Evolutionary conservation across 2,888 invertebrate genomes (phyloP), one percentile per base, ranked within the genome.

Genomic region (Phasia obesa): DNA sequence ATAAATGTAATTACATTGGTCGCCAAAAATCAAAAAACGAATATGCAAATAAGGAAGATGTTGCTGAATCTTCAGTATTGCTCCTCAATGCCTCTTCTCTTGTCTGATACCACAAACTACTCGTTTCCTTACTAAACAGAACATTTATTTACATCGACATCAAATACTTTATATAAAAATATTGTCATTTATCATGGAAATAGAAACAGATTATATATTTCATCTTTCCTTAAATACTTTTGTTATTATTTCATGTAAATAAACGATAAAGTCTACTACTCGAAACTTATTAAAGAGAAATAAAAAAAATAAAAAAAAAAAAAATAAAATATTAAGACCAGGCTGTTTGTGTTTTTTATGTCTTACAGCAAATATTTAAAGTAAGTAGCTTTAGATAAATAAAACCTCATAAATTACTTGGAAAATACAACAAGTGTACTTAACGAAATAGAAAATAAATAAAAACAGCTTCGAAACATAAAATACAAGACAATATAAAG

Each of bases 361-460:
- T 27, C 31, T 25, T 42, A 31, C 4, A 53, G 47, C 35, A 73
- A 73, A 35, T 23, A 42, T 25, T 42, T 31, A 35, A n/a, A 38
- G 35, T 59, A 60, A 82, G 75, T 67, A 67, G 75, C 75, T 75
- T 59, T 64, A 60, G 59, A 70, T 75, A 59, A 62, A 78, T 57
- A 74, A 78, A 65, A 70, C 78, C 79, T 71, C 70, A 83, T 75
- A 79, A 74, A 83, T 75, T 83, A 79, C 83, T 83, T 79, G n/a
- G 47, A 31, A 65, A 73, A 60, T n/a, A 73, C 67, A 35, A 67
- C 65, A 79, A 70, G 74, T 60, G 64, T 78, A 62, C 75, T 75
- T 47, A 75, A 71, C 31, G 59, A 79, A 83, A 83, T 83, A 75
- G 60, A 79, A 83, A 83, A 83, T 83, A 83, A 79, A 83, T 79